These are phyloP conservation scores for Micromesistius poutassou DNA, from an alignment of 2,797 vertebrate species.

Conservation along the genomic window DNA sequence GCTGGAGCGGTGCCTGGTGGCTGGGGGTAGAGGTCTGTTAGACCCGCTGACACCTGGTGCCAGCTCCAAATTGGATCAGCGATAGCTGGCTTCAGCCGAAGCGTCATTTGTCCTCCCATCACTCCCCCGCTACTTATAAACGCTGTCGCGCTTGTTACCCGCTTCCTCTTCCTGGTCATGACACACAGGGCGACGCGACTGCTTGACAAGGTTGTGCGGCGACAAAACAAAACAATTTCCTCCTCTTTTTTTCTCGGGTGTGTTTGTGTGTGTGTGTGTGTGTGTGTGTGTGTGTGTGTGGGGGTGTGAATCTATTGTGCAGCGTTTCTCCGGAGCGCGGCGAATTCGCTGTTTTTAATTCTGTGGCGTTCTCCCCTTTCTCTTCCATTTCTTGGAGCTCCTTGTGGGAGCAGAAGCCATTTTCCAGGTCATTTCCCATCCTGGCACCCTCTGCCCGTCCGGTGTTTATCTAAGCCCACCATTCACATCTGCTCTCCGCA, in stretches of 20 bases:
- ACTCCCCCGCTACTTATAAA: constrained; percentile 3
- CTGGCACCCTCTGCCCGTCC: constrained; percentile 53
- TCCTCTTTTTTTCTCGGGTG: neutral
- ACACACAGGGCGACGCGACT: neutral
- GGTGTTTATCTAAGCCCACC: constrained; percentile 56
- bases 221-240: neutral
- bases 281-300: neutral
- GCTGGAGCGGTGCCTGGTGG: constrained; percentile 28
- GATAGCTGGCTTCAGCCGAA: constrained; percentile 38
- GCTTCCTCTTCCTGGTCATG: neutral
- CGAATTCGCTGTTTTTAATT: constrained; percentile 44
- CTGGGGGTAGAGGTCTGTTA: constrained; percentile 51
- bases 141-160: constrained; percentile 1
- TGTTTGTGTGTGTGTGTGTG: neutral
- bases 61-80: constrained; percentile 68
- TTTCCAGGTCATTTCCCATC: constrained; percentile 58
- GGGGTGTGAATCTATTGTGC: neutral
- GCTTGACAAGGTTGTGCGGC: neutral
- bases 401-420: constrained; percentile 47
- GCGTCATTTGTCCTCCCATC: constrained; percentile 55
- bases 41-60: constrained; percentile 51
- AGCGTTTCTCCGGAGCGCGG: constrained; percentile 23
- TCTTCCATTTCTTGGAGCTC: constrained; percentile 12
- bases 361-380: constrained; percentile 42
- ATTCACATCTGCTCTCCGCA: constrained; percentile 60